Evolutionary conservation across 2,888 invertebrate genomes (phyloP), one percentile per base, ranked within the genome.

Genomic region (Macaria liturata): DNA sequence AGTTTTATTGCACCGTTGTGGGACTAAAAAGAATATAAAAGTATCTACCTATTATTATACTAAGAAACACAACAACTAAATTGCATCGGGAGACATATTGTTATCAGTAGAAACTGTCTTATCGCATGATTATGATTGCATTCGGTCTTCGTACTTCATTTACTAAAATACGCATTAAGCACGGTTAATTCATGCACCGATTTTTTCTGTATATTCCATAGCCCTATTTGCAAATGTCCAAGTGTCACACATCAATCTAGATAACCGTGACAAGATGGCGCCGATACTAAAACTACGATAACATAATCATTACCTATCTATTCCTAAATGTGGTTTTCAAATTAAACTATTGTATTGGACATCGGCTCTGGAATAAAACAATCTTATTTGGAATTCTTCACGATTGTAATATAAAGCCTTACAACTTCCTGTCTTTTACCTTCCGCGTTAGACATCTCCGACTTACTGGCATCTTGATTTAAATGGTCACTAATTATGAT

Each of bases 401-500:
- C 32, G 8, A 32, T 51, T 55, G 54, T 48, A 58, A 54, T 9
- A 58, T 50, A 48, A 34, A 43, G 39, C 20, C 20, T 20, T 20
- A 20, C 20, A 50, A 46, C 37, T 40, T 42, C 30, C 45, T 50
- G 40, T 40, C 49, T 49, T 42, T 49, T 49, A 40, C n/a, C 39
- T 42, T 42, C 42, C 42, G 42, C 42, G n/a, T 42, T n/a, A 31
- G 39, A 30, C 40, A 42, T 8, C 49, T 37, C 5, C 39, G 48
- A 49, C 43, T 47, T 47, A 39, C 50, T 56, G 52, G 59, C 55
- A 60, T 61, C 52, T 55, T 50, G 49, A 59, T 59, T 61, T 20
- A 49, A 56, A 57, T 60, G 45, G 62, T 65, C 61, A 61, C 65
- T 65, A 66, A 64, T 20, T 20, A 20, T 63, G 61, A 59, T 78